Evolutionary conservation across 2,113 vertebrate species (phyloP), one percentile per base, ranked within the genome.

Genomic region (Catharus minimus): DNA sequence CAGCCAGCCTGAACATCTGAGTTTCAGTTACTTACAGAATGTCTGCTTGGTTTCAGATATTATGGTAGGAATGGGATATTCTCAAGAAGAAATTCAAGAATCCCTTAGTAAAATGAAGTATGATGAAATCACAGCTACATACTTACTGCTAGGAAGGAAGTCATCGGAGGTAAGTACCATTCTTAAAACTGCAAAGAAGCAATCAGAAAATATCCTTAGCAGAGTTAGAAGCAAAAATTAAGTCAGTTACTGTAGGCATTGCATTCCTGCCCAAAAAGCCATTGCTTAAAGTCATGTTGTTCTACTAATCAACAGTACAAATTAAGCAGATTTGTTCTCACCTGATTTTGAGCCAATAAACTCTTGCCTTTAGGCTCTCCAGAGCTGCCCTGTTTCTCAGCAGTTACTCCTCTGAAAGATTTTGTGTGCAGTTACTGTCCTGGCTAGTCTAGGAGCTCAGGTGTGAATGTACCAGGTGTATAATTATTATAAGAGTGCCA

Each of bases 31-130:
- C 68, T 95, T 92, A 91, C 39, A 90, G 60, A 39, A 55, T 65
- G 8, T 79, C 30, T 95, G 19, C 90, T 93, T 90, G 28, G 2
- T 96, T 97, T 82, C 97, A 99, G 99, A 99, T 73, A 98, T 99
- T 93, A 99, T 99, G 98, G 98, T 99, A 91, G 99, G 99, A 94
- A 99, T 99, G 99, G 99, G 99, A 95, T 99, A 99, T 96, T 99
- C 98, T 92, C 98, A 98, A 97, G 99, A 99, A 83, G 98, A 99
- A 97, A 99, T 99, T 97, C 98, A 99, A 89, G 99, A 99, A 87
- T 99, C 99, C 73, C 98, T 99, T 96, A 98, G 98, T 96, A 99
- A 99, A 98, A 99, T 99, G 99, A 99, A 99, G 97, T 99, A 99
- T 18, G 99, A 99, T 92, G 99, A 99, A 97, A 98, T 99, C 95